Evolutionary conservation across 2,888 invertebrate genomes (phyloP).

Genomic region (Rutpela maculata): DNA sequence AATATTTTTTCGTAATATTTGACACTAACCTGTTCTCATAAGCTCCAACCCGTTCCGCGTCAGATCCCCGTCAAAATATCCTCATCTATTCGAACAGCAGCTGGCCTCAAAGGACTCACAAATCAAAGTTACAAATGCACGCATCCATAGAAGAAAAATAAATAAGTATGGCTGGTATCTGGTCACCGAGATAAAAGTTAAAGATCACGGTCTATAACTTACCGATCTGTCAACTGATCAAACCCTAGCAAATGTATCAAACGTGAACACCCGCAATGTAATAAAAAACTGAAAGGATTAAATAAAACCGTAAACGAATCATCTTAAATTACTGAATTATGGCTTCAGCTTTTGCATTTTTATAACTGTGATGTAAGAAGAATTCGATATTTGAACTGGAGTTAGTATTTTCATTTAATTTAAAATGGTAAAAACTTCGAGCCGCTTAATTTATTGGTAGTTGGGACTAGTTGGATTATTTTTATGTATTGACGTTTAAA

Average conservation of each 20-base stretch:
- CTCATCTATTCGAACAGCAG: slow-evolving; percentile 48
- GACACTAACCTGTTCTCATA: too few relatives aligned
- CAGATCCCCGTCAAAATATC: neutral
- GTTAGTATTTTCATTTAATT: neutral
- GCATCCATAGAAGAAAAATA: slow-evolving; percentile 51
- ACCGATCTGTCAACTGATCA: slow-evolving; percentile 55
- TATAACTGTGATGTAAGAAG: slow-evolving; percentile 8
- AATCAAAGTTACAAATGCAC: slow-evolving; percentile 54
- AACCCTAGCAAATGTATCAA: slow-evolving; percentile 59
- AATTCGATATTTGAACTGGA: neutral
- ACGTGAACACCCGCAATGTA: slow-evolving; percentile 49
- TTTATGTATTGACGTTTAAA: neutral
- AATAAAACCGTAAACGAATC: slow-evolving; percentile 45
- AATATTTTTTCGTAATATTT: too few relatives aligned
- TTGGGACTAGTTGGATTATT: neutral
- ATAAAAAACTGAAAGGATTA: slow-evolving; percentile 48
- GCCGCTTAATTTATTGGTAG: neutral
- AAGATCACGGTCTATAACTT: slow-evolving; percentile 57
- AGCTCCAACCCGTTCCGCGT: neutral
- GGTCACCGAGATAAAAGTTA: slow-evolving; percentile 55
- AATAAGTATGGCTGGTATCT: slow-evolving; percentile 54
- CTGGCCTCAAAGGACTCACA: slow-evolving; percentile 50
- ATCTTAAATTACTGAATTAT: slow-evolving; percentile 57
- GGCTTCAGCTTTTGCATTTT: slow-evolving; percentile 26
- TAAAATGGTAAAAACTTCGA: neutral